phyloP scores from a whole-genome alignment of 2,888 invertebrate genomes.

The Apamea monoglypha region DNA sequence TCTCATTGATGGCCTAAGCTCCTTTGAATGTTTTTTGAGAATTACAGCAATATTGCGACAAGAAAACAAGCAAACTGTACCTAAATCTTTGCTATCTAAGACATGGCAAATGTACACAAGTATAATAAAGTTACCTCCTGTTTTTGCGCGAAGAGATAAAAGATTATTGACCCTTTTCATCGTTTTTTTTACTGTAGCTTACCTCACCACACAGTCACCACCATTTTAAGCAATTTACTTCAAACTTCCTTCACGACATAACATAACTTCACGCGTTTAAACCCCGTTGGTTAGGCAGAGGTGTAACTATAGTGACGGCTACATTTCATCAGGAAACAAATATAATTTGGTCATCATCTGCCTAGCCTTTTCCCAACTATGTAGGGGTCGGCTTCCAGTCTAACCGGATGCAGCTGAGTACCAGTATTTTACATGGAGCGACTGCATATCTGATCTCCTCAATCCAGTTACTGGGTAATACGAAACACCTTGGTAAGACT shows the following conservation, averaged over 20 bases:
- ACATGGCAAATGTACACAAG: not conserved
- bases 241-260: not conserved
- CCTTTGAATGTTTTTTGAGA: not conserved
- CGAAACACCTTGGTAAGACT: too few species aligned
- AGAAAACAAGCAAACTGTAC: not conserved
- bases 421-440: too few species aligned
- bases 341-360: too few species aligned
- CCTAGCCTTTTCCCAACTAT: too few species aligned
- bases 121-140: not conserved
- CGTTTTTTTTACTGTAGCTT: too few species aligned
- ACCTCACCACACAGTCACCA: not conserved
- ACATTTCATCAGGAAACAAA: not conserved
- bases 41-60: not conserved
- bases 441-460: too few species aligned
- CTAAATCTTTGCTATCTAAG: not conserved
- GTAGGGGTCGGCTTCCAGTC: too few species aligned
- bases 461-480: too few species aligned
- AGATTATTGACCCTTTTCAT: not conserved
- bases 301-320: too few species aligned
- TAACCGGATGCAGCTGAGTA: too few species aligned
- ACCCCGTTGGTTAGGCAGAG: not conserved
- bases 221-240: not conserved
- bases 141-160: not conserved
- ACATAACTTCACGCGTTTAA: not conserved
- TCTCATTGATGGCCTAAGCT: not conserved